Evolutionary conservation across 1,140 invertebrate genomes (phyloP).

Genomic region (Micrasema longulum): DNA sequence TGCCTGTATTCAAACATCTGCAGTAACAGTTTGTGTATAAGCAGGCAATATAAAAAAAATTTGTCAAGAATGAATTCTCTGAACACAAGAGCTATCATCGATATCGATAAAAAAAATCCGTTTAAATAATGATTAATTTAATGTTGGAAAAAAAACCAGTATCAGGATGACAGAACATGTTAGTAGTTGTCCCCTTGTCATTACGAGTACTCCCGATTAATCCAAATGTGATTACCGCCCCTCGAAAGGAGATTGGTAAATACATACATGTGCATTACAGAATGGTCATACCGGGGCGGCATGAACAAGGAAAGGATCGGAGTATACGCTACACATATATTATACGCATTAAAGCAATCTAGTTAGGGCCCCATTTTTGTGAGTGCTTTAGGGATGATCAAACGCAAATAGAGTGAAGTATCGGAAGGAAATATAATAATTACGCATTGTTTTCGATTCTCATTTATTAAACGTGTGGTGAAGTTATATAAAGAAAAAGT

Average conservation of each 20-base stretch:
- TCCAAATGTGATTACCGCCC: constrained; percentile 50
- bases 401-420: background rate
- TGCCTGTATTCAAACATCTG: no score
- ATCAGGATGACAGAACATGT: constrained; percentile 28
- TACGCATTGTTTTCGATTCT: no score
- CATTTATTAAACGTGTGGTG: no score
- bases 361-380: constrained; percentile 27
- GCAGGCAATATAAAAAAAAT: no score
- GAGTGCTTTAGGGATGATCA: constrained; percentile 30
- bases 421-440: no score
- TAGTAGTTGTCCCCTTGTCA: constrained; percentile 11
- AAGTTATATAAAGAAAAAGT: no score
- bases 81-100: no score
- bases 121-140: no score
- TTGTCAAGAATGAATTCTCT: no score
- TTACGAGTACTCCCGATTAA: constrained; percentile 43
- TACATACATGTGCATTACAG: constrained; percentile 6
- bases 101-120: no score
- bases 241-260: constrained; percentile 3
- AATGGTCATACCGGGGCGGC: constrained; percentile 1
- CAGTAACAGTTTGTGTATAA: no score
- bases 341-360: constrained; percentile 27
- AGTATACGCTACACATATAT: background rate
- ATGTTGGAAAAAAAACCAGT: background rate
- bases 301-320: constrained; percentile 8